Evolutionary conservation across 1,140 invertebrate species (phyloP).

Genomic region (Bombus haemorrhoidalis): DNA sequence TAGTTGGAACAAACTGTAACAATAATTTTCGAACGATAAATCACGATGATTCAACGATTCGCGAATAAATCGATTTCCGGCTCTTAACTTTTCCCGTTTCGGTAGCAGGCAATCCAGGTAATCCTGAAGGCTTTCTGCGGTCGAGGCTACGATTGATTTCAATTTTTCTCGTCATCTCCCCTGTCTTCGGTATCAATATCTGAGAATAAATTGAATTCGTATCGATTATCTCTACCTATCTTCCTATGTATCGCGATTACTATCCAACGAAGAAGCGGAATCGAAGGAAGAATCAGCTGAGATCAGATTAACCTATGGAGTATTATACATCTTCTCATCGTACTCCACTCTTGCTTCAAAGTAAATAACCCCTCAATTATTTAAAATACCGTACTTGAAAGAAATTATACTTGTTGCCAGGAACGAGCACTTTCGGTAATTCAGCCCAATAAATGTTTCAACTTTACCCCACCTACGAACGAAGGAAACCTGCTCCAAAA

Average conservation of each 20-base stretch:
- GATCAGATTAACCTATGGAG: background rate
- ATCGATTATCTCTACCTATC: background rate
- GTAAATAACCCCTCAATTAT: constrained; percentile 1
- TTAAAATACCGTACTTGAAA: background rate
- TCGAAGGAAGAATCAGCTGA: background rate
- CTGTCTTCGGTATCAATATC: background rate
- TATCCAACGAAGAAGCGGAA: background rate
- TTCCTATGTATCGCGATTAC: background rate
- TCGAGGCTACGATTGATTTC: background rate
- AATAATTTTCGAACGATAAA: background rate
- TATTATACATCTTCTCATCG: background rate
- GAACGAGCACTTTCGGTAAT: background rate
- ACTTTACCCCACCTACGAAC: no score
- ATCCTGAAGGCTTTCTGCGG: background rate
- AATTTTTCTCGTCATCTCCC: background rate
- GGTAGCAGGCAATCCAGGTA: background rate
- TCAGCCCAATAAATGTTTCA: background rate
- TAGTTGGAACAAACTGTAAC: no score
- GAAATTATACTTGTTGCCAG: background rate
- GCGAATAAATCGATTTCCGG: background rate
- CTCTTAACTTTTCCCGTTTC: background rate
- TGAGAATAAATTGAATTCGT: constrained; percentile 18
- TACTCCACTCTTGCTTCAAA: background rate
- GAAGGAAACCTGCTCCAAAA: background rate
- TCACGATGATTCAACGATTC: background rate